A percentile compares a stretch with the other conserved stretches of the same genome.
Evolutionary conservation across 1,140 invertebrate genomes (phyloP).

Genomic region (Saccostrea echinata): DNA sequence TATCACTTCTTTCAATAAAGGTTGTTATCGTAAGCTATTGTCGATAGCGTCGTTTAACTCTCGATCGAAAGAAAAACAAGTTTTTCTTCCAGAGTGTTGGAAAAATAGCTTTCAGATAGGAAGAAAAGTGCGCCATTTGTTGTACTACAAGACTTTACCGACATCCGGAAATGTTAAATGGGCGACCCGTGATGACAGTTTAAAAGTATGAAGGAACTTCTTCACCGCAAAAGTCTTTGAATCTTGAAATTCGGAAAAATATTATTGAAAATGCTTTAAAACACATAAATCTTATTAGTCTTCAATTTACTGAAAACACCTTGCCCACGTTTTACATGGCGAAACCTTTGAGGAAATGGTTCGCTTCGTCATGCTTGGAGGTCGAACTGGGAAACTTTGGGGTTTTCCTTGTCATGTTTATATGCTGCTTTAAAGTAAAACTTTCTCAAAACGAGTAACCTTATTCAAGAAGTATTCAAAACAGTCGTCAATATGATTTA

Average conservation of each 20-base stretch:
- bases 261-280: constrained; percentile 8
- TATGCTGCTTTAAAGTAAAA: background rate
- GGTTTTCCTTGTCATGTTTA: constrained; percentile 21
- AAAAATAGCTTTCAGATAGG: constrained; percentile 17
- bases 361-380: background rate
- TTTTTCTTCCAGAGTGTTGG: background rate
- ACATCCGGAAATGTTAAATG: constrained; percentile 9
- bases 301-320: constrained; percentile 6
- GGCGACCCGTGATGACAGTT: background rate
- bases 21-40: background rate
- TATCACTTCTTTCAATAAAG: constrained; percentile 29
- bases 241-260: background rate
- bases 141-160: constrained; percentile 24
- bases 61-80: constrained; percentile 1
- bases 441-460: background rate
- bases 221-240: background rate
- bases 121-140: constrained; percentile 11
- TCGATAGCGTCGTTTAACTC: background rate
- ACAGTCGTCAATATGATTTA: background rate
- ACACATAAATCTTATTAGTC: background rate
- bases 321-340: background rate
- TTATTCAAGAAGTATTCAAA: background rate
- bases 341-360: constrained; percentile 6
- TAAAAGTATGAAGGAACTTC: constrained; percentile 10
- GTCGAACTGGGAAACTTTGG: background rate